phyloP scores from a whole-genome alignment of 2,888 invertebrate species.

The Chrysolina haemoptera region DNA sequence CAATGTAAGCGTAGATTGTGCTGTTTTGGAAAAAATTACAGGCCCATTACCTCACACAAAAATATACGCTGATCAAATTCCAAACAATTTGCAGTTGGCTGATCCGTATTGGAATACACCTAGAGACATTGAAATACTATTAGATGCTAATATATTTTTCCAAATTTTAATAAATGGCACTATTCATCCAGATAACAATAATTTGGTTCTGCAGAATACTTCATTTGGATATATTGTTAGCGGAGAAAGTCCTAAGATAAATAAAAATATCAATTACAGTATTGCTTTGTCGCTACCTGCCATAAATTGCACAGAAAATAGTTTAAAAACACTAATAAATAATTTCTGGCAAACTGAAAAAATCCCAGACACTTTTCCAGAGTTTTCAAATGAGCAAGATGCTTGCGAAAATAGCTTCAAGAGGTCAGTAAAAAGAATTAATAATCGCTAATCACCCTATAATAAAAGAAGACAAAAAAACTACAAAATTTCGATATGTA shows the following conservation, averaged over 20 bases:
- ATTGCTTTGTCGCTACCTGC: not conserved
- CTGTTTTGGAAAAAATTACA: too few relatives aligned
- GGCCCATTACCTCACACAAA: too few relatives aligned
- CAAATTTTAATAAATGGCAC: not conserved
- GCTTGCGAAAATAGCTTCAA: too few relatives aligned
- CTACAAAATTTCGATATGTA: not conserved
- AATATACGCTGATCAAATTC: too few relatives aligned
- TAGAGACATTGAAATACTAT: not conserved
- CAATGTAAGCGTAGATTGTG: too few relatives aligned
- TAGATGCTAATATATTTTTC: not conserved
- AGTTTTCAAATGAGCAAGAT: too few relatives aligned
- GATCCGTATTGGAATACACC: too few relatives aligned
- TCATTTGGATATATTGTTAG: not conserved
- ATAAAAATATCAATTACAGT: not conserved
- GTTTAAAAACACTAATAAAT: slow-evolving; percentile 1
- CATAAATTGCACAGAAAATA: not conserved
- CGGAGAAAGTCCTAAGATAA: not conserved
- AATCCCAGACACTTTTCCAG: too few relatives aligned
- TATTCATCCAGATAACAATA: not conserved
- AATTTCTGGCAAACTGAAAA: not conserved
- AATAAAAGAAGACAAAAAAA: not conserved
- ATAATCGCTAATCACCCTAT: not conserved
- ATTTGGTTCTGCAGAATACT: not conserved
- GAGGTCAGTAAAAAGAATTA: too few relatives aligned
- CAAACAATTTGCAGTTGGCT: too few relatives aligned